Evolutionary conservation across 2,113 vertebrate species (phyloP).

Genomic region (Euleptes europaea): DNA sequence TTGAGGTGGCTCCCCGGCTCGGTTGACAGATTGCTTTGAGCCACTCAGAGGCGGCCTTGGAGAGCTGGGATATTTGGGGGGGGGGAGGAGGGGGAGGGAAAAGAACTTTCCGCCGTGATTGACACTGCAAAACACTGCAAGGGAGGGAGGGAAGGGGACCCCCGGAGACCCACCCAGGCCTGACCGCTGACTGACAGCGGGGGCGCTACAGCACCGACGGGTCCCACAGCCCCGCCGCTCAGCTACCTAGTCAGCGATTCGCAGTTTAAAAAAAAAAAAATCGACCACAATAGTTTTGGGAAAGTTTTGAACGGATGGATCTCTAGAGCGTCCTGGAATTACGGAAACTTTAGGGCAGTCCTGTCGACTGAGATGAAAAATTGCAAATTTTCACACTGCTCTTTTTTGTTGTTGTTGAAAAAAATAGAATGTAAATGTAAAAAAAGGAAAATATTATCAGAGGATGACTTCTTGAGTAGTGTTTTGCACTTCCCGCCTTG

Average conservation of each 20-base stretch:
- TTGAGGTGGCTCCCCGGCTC: slow-evolving; percentile 91
- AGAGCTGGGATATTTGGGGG: slow-evolving; percentile 77
- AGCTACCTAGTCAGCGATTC: neutral
- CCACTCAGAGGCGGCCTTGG: slow-evolving; percentile 78
- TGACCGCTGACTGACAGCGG: slow-evolving; percentile 5
- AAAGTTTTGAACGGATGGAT: neutral
- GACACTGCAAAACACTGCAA: slow-evolving; percentile 74
- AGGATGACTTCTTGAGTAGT: neutral
- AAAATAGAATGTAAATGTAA: neutral
- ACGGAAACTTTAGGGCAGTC: neutral
- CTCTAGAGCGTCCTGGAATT: neutral
- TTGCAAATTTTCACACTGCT: neutral
- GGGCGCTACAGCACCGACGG: slow-evolving; percentile 9
- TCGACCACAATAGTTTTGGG: neutral
- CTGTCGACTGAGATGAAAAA: neutral
- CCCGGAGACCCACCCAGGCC: neutral
- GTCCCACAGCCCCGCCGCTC: neutral
- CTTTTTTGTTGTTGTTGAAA: neutral
- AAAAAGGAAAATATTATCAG: neutral
- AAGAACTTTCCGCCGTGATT: slow-evolving; percentile 83
- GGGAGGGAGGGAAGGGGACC: neutral
- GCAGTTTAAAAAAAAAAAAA: neutral
- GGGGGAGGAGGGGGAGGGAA: slow-evolving; percentile 8
- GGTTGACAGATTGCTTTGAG: slow-evolving; percentile 86
- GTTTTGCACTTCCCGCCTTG: neutral